A percentile compares a stretch with the other conserved stretches of the same genome.
Evolutionary conservation across 2,113 vertebrate genomes (phyloP).

Genomic region (Daboia siamensis): DNA sequence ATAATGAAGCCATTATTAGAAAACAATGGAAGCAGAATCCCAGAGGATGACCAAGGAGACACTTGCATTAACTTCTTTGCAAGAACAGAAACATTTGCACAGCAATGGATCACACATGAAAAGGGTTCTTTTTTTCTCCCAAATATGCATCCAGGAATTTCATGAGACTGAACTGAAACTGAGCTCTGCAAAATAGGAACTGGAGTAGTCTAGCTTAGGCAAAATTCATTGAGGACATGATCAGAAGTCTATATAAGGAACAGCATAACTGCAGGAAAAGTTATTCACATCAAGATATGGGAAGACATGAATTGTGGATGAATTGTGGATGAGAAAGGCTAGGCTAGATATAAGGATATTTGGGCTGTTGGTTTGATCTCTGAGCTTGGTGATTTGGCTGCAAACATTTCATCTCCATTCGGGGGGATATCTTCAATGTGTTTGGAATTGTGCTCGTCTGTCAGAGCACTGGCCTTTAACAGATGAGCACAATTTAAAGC

Average conservation of each 20-base stretch:
- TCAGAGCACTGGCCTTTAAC: too few relatives aligned
- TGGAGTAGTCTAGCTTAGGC: slow-evolving; percentile 35
- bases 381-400: too few relatives aligned
- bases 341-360: slow-evolving; percentile 45
- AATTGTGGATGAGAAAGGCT: slow-evolving; percentile 55
- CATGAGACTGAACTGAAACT: slow-evolving; percentile 20
- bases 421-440: too few relatives aligned
- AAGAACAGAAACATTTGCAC: not conserved
- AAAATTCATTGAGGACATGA: slow-evolving; percentile 49
- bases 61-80: not conserved
- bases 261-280: slow-evolving; percentile 46
- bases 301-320: too few relatives aligned
- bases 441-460: too few relatives aligned
- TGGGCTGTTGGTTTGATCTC: too few relatives aligned
- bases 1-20: not conserved
- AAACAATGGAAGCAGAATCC: not conserved
- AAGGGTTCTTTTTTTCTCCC: not conserved
- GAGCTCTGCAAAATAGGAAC: slow-evolving; percentile 35
- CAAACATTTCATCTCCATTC: too few relatives aligned
- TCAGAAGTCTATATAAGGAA: slow-evolving; percentile 57
- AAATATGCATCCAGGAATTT: slow-evolving; percentile 16
- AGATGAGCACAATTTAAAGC: too few relatives aligned
- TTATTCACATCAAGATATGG: slow-evolving; percentile 46
- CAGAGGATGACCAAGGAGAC: not conserved
- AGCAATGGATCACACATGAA: not conserved